A percentile compares a stretch with the other conserved stretches of the same genome.
Evolutionary conservation across 2,113 vertebrate genomes (phyloP).

Genomic region (Copsychus sechellarum): DNA sequence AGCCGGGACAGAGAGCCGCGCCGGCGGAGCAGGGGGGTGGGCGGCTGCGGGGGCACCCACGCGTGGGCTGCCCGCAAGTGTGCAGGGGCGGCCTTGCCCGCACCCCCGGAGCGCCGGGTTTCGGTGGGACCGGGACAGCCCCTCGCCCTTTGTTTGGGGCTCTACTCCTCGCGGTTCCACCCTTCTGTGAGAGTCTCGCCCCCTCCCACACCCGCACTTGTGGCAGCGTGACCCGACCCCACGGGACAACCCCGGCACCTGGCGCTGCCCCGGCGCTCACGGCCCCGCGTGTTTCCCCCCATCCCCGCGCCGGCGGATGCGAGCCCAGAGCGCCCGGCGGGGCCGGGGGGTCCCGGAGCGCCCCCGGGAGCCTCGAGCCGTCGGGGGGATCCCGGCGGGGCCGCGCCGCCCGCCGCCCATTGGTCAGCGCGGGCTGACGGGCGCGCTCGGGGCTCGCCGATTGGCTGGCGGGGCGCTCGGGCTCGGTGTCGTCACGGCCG

Average conservation of each 20-base stretch:
- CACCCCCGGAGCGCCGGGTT: background rate
- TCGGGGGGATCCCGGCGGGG: slow-evolving; percentile 5
- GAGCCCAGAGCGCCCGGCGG: background rate
- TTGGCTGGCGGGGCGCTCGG: background rate
- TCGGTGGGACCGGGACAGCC: background rate
- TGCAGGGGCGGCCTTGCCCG: background rate
- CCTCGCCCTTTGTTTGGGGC: background rate
- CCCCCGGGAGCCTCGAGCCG: background rate
- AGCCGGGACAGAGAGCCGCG: slow-evolving; percentile 56
- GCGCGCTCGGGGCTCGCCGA: background rate
- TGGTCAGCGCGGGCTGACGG: background rate
- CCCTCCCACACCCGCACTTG: background rate
- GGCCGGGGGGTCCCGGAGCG: background rate
- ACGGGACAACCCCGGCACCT: accelerated
- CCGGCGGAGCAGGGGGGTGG: background rate
- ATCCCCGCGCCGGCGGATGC: background rate
- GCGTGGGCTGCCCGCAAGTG: background rate
- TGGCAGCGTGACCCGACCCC: background rate
- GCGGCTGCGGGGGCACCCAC: background rate
- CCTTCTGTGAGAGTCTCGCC: accelerated
- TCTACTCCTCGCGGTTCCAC: background rate
- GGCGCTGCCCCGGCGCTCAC: background rate
- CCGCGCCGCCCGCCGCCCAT: background rate
- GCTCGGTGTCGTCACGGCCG: background rate
- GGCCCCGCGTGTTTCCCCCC: too few relatives aligned